Evolutionary conservation across 92 coral and sea anemone species (phyloP).

Genomic region (Hydrozoanthus gracilis): DNA sequence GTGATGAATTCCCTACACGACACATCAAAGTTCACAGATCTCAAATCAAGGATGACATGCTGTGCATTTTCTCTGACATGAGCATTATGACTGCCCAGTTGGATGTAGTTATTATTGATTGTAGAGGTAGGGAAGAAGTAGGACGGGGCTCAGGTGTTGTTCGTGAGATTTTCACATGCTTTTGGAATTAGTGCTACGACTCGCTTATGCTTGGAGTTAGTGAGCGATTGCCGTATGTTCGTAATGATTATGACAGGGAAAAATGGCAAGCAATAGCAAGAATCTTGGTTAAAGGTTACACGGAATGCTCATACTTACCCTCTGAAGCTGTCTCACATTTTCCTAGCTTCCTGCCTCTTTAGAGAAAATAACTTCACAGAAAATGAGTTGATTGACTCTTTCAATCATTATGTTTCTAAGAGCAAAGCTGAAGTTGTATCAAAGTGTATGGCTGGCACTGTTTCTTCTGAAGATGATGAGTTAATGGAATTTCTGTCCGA

Average conservation of each 20-base stretch:
- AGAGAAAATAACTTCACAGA: conserved; percentile 37
- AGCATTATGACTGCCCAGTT: conserved; percentile 23
- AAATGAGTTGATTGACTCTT: conserved; percentile 49
- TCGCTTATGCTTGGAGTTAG: conserved; percentile 63
- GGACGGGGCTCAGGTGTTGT: conserved; percentile 64
- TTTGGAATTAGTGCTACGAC: conserved; percentile 69
- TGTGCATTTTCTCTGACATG: conserved; percentile 36
- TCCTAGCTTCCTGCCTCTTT: conserved; percentile 54
- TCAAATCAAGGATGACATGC: conserved; percentile 37
- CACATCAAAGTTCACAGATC: conserved; percentile 41
- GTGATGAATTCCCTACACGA: conserved; percentile 30
- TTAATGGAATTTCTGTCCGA: conserved; percentile 60
- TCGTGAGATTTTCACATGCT: conserved; percentile 59
- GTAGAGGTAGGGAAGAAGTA: conserved; percentile 46
- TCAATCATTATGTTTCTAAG: conserved; percentile 56
- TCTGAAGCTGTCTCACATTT: conserved; percentile 41
- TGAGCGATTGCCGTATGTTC: conserved; percentile 61
- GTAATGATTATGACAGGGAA: no score
- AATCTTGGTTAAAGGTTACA: conserved; percentile 65
- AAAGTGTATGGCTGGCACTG: conserved; percentile 53
- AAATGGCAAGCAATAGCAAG: conserved; percentile 62
- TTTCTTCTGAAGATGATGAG: conserved; percentile 49
- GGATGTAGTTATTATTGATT: conserved; percentile 56
- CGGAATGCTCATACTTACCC: conserved; percentile 53
- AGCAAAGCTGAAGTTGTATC: conserved; percentile 48